Evolutionary conservation across 2,888 invertebrate genomes (phyloP), one percentile per base, ranked within the genome.

Genomic region (Melinopterus prodromus): DNA sequence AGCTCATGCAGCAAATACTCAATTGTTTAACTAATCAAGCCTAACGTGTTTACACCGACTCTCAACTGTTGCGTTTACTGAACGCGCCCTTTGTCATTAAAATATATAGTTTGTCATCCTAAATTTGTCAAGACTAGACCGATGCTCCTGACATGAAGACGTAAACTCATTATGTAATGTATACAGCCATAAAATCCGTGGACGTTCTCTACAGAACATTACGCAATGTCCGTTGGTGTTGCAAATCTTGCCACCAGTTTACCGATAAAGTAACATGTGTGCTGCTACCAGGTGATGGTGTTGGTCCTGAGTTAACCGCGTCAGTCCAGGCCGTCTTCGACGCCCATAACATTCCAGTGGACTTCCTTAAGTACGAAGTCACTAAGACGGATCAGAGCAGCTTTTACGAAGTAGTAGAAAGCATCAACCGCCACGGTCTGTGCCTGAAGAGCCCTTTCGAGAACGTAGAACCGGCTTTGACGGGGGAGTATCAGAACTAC

Each of bases 271-370:
- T 94, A 83, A 94, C 93, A 86, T 96, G 96, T 87, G 98, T 98
- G 6, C 90, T 98, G 71, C 96, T 98, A 82, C 98, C 98, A 2
- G 98, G 98, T 70, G 98, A 98, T 91, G 98, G 98, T 77, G 97
- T 99, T 6, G 98, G 98, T 0, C 98, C 98, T 0, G 98, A 98
- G 89, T 89, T 98, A 82, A 94, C 97, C 81, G 93, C 95, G 84
- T 93, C 96, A 0, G 95, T 98, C 7, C 94, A 95, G 88, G 95
- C 96, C 87, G 95, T 98, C 16, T 96, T 97, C 87, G 94, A 95
- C 92, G 95, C 96, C 80, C 94, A 95, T 5, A 93, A 93, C 84
- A 96, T 97, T 78, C 98, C 98, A 0, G 95, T 99, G 69, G 97
- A 98, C 86, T 98, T 98, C 89, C 98, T 95, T 86, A 97, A 97